phyloP scores from a whole-genome alignment of 2,113 vertebrate genomes.

The Corvus moneduloides region DNA sequence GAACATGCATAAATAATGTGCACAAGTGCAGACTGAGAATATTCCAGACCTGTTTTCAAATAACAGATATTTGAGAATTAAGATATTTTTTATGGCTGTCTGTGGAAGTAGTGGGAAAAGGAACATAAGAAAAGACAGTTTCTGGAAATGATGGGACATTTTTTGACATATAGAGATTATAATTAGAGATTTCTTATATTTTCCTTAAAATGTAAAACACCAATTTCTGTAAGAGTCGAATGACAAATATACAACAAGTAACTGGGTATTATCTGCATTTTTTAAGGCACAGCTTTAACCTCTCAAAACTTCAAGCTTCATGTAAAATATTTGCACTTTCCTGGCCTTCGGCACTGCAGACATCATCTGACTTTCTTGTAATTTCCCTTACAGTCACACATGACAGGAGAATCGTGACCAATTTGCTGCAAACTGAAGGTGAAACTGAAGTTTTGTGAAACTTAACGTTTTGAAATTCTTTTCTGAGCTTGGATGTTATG shows the following conservation, averaged over 20 bases:
- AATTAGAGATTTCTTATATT: not conserved
- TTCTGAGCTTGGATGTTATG: not conserved
- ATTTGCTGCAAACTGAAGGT: not conserved
- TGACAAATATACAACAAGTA: not conserved
- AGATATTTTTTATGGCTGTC: not conserved
- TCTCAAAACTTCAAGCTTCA: not conserved
- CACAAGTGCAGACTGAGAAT: not conserved
- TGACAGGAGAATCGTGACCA: accelerated
- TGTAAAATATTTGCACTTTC: not conserved
- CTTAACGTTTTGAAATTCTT: not conserved
- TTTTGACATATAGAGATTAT: not conserved
- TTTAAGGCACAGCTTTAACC: not conserved
- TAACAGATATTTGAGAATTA: not conserved
- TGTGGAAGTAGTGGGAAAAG: not conserved
- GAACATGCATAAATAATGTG: not conserved
- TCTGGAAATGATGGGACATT: not conserved
- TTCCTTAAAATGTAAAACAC: not conserved
- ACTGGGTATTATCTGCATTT: not conserved
- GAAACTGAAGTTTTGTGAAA: not conserved
- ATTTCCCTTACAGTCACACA: not conserved
- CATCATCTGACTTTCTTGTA: not conserved
- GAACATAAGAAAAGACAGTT: not conserved
- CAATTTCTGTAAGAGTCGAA: not conserved
- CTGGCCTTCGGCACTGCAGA: not conserved
- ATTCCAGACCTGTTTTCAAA: not conserved